Evolutionary conservation across 2,888 invertebrate species (phyloP), one percentile per base, ranked within the genome.

Genomic region (Hirtodrosophila cameraria): DNA sequence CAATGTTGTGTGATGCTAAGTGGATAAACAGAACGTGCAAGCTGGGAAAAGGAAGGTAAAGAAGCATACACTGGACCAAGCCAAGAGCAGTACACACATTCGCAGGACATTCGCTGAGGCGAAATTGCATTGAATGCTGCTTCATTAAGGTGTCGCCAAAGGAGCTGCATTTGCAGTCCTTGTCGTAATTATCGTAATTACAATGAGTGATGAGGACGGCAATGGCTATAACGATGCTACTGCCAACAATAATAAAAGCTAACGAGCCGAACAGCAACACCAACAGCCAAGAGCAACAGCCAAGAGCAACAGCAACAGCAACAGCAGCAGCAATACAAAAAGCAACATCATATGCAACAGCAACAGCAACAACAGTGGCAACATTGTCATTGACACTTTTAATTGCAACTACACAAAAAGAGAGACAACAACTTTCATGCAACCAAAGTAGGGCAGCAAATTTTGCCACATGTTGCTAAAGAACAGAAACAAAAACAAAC

Each of bases 131-230:
- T 80, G 66, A 67, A 81, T 81, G 78, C 54, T 66, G 66, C 73
- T 81, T 84, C 80, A 84, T 80, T 80, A 80, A 81, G 82, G 69
- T 66, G 62, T 52, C 35, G 64, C 15, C 52, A 30, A 66, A 70
- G 76, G 60, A 74, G 73, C 64, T 59, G 63, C 60, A 66, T 23
- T 53, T 60, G 31, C 63, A 50, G 63, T 60, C 48, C 74, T 74
- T 71, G 72, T 72, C 72, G 81, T 79, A 83, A 86, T 83, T 81
- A 83, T 84, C 63, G 84, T 65, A 81, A 83, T 83, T 83, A 83
- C 79, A 81, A 79, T 72, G 75, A 78, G 59, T 59, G 74, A 79
- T 79, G 78, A 72, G 59, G 46, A 77, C 49, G 59, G 53, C 53
- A 69, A 63, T 66, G 63, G 35, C 42, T 38, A 73, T 57, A 66